Conservation (phyloP, 2,113 vertebrate species). For the Nasalis larvatus region DNA sequence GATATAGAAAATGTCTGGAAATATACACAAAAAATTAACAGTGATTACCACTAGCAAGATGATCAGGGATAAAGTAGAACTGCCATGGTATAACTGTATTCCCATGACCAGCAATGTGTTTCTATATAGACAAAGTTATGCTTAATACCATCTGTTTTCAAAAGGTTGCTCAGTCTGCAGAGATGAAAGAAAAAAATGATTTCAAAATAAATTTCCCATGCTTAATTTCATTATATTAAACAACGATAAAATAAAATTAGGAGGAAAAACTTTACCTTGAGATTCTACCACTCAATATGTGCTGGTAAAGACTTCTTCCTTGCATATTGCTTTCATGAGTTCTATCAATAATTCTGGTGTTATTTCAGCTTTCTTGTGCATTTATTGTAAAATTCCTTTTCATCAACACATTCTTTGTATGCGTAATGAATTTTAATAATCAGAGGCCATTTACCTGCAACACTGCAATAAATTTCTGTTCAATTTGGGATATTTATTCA, state of each 20-base stretch:
- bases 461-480: not conserved
- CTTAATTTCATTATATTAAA: constrained; percentile 27
- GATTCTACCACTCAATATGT: not conserved
- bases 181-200: not conserved
- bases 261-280: not conserved
- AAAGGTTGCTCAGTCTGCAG: not conserved
- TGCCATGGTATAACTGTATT: not conserved
- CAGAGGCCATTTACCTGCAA: not conserved
- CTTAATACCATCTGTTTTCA: not conserved
- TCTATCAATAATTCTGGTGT: not conserved
- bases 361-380: not conserved
- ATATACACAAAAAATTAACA: not conserved
- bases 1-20: not conserved
- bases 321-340: not conserved
- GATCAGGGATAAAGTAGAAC: not conserved
- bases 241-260: not conserved
- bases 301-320: not conserved
- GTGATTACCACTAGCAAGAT: not conserved
- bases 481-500: not conserved
- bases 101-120: not conserved
- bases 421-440: not conserved
- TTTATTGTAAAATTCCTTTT: not conserved
- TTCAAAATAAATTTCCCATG: not conserved
- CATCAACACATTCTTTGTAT: not conserved
- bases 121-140: not conserved